These are phyloP conservation scores for Cerastis leucographa DNA, from an alignment of 2,888 invertebrate genomes.

Conservation along the genomic window DNA sequence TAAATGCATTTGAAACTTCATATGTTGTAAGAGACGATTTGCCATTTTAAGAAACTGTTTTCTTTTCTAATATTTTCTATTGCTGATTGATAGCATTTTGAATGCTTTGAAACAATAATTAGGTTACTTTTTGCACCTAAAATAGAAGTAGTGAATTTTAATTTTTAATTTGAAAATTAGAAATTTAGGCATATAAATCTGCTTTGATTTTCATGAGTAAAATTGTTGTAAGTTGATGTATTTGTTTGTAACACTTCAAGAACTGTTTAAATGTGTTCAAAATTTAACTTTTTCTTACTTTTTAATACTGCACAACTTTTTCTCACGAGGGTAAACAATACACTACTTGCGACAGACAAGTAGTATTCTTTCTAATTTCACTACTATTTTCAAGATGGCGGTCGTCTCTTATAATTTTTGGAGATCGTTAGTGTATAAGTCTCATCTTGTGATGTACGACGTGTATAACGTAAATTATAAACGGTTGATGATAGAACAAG, in stretches of 20 bases:
- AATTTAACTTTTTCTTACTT: neutral
- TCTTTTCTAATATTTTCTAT: neutral
- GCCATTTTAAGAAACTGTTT: neutral
- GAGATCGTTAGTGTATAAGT: constrained; percentile 72
- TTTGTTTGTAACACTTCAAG: neutral
- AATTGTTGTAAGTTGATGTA: neutral
- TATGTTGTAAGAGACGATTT: constrained; percentile 71
- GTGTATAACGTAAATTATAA: constrained; percentile 86
- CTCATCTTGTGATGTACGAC: constrained; percentile 78
- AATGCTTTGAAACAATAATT: neutral
- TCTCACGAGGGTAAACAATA: too few species aligned
- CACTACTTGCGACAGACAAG: neutral
- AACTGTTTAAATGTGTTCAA: neutral
- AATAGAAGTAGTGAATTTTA: neutral
- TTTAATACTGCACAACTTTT: too few species aligned
- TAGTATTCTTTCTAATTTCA: too few species aligned
- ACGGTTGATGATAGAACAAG: constrained; percentile 88
- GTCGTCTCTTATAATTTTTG: constrained; percentile 70
- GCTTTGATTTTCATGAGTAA: neutral
- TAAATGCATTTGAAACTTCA: constrained; percentile 71
- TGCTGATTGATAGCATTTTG: neutral
- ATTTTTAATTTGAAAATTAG: neutral
- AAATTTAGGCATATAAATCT: neutral
- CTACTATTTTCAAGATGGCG: constrained; percentile 10
- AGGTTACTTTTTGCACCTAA: neutral